Base-by-base conservation (phyloP, 2,888 invertebrate genomes). In the Leptinotarsa rubiginosa region DNA sequence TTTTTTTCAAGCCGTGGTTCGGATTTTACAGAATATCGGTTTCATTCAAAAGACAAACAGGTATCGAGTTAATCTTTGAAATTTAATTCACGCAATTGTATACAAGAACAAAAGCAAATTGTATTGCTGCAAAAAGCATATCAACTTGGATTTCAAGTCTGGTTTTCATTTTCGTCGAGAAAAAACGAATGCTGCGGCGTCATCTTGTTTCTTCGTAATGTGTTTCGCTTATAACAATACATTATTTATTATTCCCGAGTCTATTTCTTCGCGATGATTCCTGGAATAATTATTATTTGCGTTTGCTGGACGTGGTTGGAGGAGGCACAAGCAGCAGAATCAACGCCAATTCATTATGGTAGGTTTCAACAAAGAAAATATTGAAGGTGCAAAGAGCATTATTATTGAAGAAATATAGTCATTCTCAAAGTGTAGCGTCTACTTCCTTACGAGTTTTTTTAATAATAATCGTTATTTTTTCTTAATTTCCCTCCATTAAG, bases 11-110 rank as follows among this genome's bases (percentile, higher is more conserved):
- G 73, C 68, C 74, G 77, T 70, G 77, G 72, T 72, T 75, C 65
- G 72, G 72, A 70, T 72, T 76, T 77, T 69, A 71, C 64, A 66
- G 67, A 74, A 77, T 83, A 82, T 82, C 81, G 75, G 81, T 83
- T 81, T 81, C 83, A 79, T 76, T 77, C 67, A 78, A 77, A 75
- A 75, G 74, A 78, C 75, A 78, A 79, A 79, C 76, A 76, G 72
- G 82, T 84, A 83, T 84, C 83, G 76, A 75, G 78, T 84, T 82
- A 73, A 76, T 77, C 70, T 75, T 72, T 83, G 84, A 83, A 84
- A 84, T 80, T 79, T 75, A 83, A 84, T 80, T 83, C 84, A 80
- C 81, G 75, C 76, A 80, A 83, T 83, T 83, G 81, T 83, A 71
- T 78, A 67, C 31, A 75, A 78, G 80, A 81, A 83, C 82, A 83